These are phyloP conservation scores for Notodonta dromedarius DNA, from an alignment of 2,888 invertebrate species.

Conservation along the genomic window DNA sequence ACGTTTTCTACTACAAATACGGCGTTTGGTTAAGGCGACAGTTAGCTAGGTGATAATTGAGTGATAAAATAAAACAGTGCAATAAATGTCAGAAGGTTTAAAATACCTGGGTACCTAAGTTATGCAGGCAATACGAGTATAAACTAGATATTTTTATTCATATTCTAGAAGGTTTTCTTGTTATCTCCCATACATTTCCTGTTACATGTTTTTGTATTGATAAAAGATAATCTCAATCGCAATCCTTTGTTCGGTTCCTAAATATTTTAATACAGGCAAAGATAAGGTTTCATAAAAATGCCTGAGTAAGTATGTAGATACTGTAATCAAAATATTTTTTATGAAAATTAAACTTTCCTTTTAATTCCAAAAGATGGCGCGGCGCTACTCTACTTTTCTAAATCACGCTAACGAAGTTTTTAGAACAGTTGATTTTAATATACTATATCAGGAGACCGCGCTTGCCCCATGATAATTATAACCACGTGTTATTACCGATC, in stretches of 20 bases:
- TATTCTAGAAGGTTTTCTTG: not conserved
- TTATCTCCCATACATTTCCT: not conserved
- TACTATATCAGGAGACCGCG: not conserved
- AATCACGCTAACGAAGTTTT: not conserved
- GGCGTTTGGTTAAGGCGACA: not conserved
- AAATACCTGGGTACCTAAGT: too few relatives aligned
- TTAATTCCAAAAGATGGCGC: too few relatives aligned
- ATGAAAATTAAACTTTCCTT: too few relatives aligned
- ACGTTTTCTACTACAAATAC: constrained; percentile 5
- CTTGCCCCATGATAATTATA: not conserved
- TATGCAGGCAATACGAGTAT: too few relatives aligned
- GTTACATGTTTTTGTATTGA: not conserved
- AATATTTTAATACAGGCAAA: not conserved
- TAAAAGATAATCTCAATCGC: not conserved
- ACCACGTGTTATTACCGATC: not conserved
- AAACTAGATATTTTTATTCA: too few relatives aligned
- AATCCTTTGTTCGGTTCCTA: not conserved
- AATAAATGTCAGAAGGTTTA: too few relatives aligned
- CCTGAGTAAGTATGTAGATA: too few relatives aligned
- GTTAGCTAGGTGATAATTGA: not conserved
- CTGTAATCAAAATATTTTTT: too few relatives aligned
- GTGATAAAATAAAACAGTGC: not conserved
- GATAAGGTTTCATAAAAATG: not conserved
- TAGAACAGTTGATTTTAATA: not conserved
- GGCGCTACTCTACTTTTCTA: not conserved